Base-by-base conservation (phyloP, 2,113 vertebrate genomes). In the Pteruthius melanotis region DNA sequence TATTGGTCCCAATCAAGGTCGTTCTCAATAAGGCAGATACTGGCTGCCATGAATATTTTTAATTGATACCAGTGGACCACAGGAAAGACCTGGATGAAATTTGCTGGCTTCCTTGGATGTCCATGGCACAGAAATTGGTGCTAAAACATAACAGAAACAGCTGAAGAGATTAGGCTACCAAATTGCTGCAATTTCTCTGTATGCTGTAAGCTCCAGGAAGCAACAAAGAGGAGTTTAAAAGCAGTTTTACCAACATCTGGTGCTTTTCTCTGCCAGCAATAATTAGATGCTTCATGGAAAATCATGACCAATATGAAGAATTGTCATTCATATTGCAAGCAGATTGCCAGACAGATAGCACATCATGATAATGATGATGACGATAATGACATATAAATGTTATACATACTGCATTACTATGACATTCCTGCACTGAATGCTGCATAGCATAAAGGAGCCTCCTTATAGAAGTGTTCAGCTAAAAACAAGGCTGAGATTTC, bases 271-370 rank as follows among this genome's bases (percentile, higher is more conserved):
- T 95, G 90, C 90, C 94, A 92, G 83, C 50, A 89, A 59, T 89
- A 94, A 97, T 94, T 93, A 93, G 91, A 85, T 94, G 71, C 83
- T 92, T 93, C 79, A 39, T 54, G 63, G 64, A 90, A 94, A 96
- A 95, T 90, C 60, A 96, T 27, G 64, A 81, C 50, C 88, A 81
- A 80, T 89, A 80, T 81, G 79, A 96, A 86, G 79, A 89, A 95
- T 93, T 83, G 79, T 81, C 68, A 90, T 93, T 95, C 90, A 69
- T 93, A 97, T 96, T 96, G 95, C 71, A 88, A 97, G 68, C 94
- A 97, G 92, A 96, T 96, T 97, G 90, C 94, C 64, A 91, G 85
- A 64, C 30, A 91, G 84, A 96, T 82, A 95, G 80, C 85, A 69
- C 70, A 83, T 85, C 66, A 90, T 57, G 76, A 52, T 83, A 83